Evolutionary conservation across 2,113 vertebrate genomes (phyloP).

Genomic region (Burhinus oedicnemus): DNA sequence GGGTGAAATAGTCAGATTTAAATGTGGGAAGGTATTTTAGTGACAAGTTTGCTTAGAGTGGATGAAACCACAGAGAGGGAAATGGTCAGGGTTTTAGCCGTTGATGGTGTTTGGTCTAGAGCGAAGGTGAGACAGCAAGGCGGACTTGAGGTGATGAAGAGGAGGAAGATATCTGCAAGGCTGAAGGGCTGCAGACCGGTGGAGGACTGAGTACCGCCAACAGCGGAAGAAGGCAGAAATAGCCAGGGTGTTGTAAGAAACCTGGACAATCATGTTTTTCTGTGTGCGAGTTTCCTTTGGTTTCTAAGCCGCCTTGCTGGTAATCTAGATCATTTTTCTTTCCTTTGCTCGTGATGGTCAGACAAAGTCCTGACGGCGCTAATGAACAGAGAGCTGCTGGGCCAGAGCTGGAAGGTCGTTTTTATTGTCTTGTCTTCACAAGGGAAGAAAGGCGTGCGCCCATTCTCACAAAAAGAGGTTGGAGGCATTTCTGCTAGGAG

Average conservation of each 20-base stretch:
- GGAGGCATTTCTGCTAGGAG: not conserved
- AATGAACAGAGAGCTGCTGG: not conserved
- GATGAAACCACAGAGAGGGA: not conserved
- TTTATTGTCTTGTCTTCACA: not conserved
- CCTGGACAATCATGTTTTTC: not conserved
- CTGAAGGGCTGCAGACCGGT: not conserved
- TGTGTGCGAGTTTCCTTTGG: not conserved
- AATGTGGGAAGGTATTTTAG: not conserved
- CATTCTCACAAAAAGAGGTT: not conserved
- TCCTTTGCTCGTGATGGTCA: not conserved
- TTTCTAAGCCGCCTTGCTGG: not conserved
- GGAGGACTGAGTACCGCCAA: not conserved
- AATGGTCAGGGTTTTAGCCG: not conserved
- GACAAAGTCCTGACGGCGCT: not conserved
- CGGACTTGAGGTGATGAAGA: not conserved
- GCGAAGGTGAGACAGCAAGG: not conserved
- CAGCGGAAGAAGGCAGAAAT: not conserved
- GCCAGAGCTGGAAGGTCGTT: not conserved
- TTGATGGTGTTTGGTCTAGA: not conserved
- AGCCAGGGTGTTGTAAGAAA: not conserved
- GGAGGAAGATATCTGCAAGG: not conserved
- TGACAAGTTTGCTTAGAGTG: not conserved
- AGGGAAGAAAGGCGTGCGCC: not conserved
- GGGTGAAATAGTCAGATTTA: not conserved
- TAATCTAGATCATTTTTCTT: not conserved